Percentiles rank a stretch among this genome's conserved stretches.
phyloP scores from a whole-genome alignment of 1,140 invertebrate species.

The Drosophila nikananu region DNA sequence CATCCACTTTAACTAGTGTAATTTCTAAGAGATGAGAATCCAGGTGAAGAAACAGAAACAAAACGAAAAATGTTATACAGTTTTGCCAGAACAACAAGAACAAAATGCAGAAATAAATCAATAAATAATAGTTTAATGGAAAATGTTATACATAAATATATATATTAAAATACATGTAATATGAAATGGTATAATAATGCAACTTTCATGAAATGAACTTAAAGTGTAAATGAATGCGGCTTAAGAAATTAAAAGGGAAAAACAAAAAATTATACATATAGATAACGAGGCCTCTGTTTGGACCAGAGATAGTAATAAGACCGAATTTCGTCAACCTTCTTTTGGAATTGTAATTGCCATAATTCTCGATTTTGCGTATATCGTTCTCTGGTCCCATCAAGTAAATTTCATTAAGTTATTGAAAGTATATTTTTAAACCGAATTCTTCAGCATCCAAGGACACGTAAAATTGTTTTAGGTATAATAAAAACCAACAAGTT shows the following conservation, averaged over 20 bases:
- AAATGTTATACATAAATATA: slow-evolving; percentile 73
- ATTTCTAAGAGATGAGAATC: slow-evolving; percentile 44
- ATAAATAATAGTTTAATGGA: slow-evolving; percentile 71
- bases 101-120: slow-evolving; percentile 56
- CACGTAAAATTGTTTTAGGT: slow-evolving; percentile 46
- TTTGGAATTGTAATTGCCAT: slow-evolving; percentile 17
- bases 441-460: slow-evolving; percentile 29
- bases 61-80: slow-evolving; percentile 65
- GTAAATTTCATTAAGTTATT: slow-evolving; percentile 34
- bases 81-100: slow-evolving; percentile 47
- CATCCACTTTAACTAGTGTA: slow-evolving; percentile 52
- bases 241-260: slow-evolving; percentile 17
- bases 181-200: slow-evolving; percentile 46
- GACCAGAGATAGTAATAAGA: slow-evolving; percentile 10
- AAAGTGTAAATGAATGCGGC: slow-evolving; percentile 42
- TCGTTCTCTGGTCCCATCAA: slow-evolving; percentile 25
- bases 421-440: slow-evolving; percentile 8
- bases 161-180: slow-evolving; percentile 64
- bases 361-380: slow-evolving; percentile 4
- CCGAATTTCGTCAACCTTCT: background rate
- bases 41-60: slow-evolving; percentile 21
- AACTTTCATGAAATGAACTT: slow-evolving; percentile 62
- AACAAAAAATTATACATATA: slow-evolving; percentile 13
- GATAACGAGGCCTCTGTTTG: slow-evolving; percentile 23
- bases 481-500: slow-evolving; percentile 34